Percentiles rank a stretch among this genome's conserved stretches.
These are phyloP conservation scores for Sinopyrophorus schimmeli DNA, from an alignment of 2,888 invertebrate species.

Conservation along the genomic window DNA sequence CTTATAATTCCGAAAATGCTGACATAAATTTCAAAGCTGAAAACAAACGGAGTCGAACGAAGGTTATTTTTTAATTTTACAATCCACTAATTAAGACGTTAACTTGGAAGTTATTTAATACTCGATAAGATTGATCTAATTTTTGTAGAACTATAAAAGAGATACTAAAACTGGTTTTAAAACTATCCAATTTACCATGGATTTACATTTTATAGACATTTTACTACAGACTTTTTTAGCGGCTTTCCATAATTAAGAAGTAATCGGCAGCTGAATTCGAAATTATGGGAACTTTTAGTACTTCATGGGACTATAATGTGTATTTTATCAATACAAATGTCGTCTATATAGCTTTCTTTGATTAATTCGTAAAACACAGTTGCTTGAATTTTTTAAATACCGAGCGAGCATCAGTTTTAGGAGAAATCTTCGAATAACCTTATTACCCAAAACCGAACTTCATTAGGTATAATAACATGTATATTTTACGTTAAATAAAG, in stretches of 20 bases:
- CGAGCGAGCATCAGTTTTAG: too few species aligned
- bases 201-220: conserved; percentile 31
- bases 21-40: too few species aligned
- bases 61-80: too few species aligned
- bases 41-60: too few species aligned
- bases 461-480: too few species aligned
- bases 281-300: conserved; percentile 16
- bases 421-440: too few species aligned
- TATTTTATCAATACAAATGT: conserved; percentile 6
- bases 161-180: conserved; percentile 27
- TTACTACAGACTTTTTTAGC: conserved; percentile 21
- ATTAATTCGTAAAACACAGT: conserved; percentile 16
- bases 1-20: too few species aligned
- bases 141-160: conserved; percentile 19
- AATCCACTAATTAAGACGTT: conserved; percentile 20
- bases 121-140: conserved; percentile 17
- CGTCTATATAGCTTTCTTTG: conserved; percentile 3
- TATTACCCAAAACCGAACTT: too few species aligned
- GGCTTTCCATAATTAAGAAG: conserved; percentile 20
- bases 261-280: conserved; percentile 21
- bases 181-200: conserved; percentile 25
- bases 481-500: too few species aligned
- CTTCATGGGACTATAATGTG: conserved; percentile 6
- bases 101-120: conserved; percentile 12
- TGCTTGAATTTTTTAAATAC: too few species aligned